Percentiles rank a stretch among this genome's conserved stretches.
These are phyloP conservation scores for Bos javanicus DNA, from an alignment of 2,113 vertebrate species.

Conservation along the genomic window DNA sequence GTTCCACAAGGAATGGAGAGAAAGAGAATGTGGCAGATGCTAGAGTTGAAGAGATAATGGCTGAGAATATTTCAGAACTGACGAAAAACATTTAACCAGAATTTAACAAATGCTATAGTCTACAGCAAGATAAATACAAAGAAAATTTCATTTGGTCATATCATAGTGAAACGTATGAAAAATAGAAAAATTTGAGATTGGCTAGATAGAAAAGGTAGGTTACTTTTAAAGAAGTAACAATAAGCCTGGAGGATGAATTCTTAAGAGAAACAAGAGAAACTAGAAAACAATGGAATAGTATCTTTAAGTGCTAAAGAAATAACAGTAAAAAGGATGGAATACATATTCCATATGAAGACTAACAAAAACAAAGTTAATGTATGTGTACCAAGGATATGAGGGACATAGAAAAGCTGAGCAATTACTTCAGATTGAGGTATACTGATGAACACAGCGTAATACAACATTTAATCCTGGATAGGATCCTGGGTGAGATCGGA, in stretches of 20 bases:
- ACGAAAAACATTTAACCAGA: background rate
- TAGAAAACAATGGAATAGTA: background rate
- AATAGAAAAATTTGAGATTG: background rate
- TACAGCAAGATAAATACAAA: background rate
- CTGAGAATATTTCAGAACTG: background rate
- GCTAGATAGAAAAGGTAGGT: background rate
- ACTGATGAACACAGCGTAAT: background rate
- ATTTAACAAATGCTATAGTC: background rate
- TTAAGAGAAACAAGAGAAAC: background rate
- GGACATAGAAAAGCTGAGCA: background rate
- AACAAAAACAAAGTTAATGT: background rate
- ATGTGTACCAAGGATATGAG: background rate
- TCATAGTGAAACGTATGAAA: background rate
- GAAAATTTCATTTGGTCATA: background rate
- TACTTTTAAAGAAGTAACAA: background rate
- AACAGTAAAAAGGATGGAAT: background rate
- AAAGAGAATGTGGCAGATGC: background rate
- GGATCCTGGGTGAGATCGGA: background rate
- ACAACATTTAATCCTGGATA: background rate
- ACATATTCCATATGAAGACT: background rate
- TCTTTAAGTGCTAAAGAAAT: background rate
- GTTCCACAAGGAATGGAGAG: background rate
- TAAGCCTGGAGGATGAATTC: background rate
- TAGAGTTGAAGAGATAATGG: background rate
- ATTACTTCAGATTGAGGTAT: background rate